Conservation (phyloP, 2,113 vertebrate species). For the Hypomesus transpacificus region DNA sequence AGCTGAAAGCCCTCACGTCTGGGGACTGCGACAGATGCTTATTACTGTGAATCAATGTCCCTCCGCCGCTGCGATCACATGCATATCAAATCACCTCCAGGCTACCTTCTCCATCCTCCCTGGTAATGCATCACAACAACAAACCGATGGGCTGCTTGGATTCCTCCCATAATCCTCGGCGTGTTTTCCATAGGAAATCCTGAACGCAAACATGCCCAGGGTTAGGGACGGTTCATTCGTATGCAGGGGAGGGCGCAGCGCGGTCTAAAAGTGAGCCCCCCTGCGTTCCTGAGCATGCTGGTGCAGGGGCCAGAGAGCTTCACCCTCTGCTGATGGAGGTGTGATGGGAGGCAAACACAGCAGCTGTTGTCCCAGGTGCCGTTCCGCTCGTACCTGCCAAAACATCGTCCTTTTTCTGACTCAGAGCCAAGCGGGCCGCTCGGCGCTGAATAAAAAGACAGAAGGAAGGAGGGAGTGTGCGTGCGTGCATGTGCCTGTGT, state of each 20-base stretch:
- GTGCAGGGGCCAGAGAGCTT: constrained; percentile 23
- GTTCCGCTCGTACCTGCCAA: constrained; percentile 34
- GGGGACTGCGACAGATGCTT: background rate
- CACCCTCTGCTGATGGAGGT: constrained; percentile 8
- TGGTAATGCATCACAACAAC: constrained; percentile 36
- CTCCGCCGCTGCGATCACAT: constrained; percentile 25
- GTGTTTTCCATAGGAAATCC: background rate
- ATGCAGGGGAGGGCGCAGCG: constrained; percentile 11
- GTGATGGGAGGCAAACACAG: constrained; percentile 27
- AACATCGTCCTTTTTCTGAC: constrained; percentile 21
- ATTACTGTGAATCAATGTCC: constrained; percentile 36
- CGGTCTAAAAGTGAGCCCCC: constrained; percentile 18
- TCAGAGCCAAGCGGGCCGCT: constrained; percentile 26
- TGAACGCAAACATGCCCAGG: constrained; percentile 24
- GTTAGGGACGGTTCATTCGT: constrained; percentile 21
- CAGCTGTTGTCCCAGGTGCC: constrained; percentile 55
- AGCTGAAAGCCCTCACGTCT: too few species aligned
- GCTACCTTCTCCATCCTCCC: background rate
- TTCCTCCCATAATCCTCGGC: constrained; percentile 30
- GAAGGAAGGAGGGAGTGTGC: background rate
- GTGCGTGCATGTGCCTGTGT: background rate
- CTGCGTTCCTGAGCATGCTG: background rate
- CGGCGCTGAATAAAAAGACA: background rate
- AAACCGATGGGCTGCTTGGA: constrained; percentile 37
- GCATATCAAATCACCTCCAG: constrained; percentile 29